Conservation (phyloP, 2,888 invertebrate genomes). For the Ophion ellenae region DNA sequence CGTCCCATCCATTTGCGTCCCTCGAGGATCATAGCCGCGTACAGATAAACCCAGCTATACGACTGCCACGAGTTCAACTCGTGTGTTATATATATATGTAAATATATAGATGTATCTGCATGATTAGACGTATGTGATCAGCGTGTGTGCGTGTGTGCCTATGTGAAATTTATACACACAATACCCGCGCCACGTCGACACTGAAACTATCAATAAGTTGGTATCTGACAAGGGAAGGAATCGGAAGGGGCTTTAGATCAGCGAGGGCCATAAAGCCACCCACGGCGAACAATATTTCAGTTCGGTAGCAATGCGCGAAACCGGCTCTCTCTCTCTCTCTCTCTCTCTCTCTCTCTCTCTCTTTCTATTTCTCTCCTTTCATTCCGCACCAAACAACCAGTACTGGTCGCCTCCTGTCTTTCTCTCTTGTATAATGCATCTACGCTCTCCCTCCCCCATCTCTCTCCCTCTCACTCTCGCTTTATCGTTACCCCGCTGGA, state of each 20-base stretch:
- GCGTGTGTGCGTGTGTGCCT: background rate
- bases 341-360: constrained; percentile 61
- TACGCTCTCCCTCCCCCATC: constrained; percentile 12
- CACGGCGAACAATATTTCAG: constrained; percentile 82
- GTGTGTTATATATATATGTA: constrained; percentile 18
- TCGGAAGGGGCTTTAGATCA: constrained; percentile 77
- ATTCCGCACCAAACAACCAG: constrained; percentile 40
- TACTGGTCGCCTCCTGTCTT: constrained; percentile 19
- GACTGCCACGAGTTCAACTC: constrained; percentile 14
- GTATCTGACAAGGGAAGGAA: constrained; percentile 78
- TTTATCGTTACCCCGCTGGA: constrained; percentile 48
- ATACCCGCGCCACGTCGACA: constrained; percentile 45
- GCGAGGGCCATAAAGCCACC: constrained; percentile 80
- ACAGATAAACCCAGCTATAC: constrained; percentile 8
- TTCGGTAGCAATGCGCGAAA: constrained; percentile 81
- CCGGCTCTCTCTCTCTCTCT: constrained; percentile 70
- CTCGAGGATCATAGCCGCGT: background rate
- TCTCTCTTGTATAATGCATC: constrained; percentile 29
- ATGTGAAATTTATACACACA: constrained; percentile 25
- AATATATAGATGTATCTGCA: background rate
- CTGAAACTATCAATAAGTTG: constrained; percentile 78
- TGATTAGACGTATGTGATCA: constrained; percentile 18
- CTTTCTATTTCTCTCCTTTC: constrained; percentile 11
- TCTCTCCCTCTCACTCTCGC: constrained; percentile 42
- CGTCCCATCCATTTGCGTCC: constrained; percentile 44